phyloP scores from a whole-genome alignment of 2,113 vertebrate genomes.

The Apodemus speciosus region DNA sequence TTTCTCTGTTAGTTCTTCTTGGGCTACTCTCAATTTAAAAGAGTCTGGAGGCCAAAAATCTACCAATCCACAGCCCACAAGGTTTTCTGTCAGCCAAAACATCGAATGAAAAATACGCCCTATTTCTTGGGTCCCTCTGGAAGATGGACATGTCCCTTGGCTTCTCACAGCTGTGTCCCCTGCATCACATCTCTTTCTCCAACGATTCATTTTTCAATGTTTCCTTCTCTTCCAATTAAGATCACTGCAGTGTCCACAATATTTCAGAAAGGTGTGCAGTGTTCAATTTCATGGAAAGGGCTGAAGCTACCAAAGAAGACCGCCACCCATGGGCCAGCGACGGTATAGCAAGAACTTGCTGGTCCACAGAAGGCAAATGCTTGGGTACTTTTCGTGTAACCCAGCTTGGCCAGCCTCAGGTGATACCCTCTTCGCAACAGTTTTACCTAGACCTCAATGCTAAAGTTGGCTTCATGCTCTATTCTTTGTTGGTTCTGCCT shows the following conservation, averaged over 20 bases:
- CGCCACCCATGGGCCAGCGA: too few species aligned
- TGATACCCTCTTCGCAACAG: background rate
- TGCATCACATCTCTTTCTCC: background rate
- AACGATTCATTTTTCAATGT: too few species aligned
- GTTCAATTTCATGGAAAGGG: background rate
- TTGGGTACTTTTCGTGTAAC: too few species aligned
- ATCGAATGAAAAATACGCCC: background rate
- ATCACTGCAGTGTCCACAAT: too few species aligned
- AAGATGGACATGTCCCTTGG: background rate
- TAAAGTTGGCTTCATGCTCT: background rate
- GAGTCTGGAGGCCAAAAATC: background rate
- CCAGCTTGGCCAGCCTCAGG: background rate
- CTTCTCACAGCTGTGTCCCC: too few species aligned
- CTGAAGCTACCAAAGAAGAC: background rate
- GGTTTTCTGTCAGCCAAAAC: background rate
- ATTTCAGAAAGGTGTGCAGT: background rate
- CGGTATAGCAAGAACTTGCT: background rate
- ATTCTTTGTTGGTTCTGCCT: slow-evolving; percentile 34
- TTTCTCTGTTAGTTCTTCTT: background rate
- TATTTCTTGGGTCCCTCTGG: background rate
- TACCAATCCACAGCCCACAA: background rate
- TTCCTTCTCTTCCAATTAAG: too few species aligned
- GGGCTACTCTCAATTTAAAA: background rate
- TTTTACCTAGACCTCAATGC: background rate
- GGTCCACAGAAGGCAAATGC: background rate